Conservation (phyloP, 2,888 invertebrate genomes). For the Aphidoletes aphidimyza region DNA sequence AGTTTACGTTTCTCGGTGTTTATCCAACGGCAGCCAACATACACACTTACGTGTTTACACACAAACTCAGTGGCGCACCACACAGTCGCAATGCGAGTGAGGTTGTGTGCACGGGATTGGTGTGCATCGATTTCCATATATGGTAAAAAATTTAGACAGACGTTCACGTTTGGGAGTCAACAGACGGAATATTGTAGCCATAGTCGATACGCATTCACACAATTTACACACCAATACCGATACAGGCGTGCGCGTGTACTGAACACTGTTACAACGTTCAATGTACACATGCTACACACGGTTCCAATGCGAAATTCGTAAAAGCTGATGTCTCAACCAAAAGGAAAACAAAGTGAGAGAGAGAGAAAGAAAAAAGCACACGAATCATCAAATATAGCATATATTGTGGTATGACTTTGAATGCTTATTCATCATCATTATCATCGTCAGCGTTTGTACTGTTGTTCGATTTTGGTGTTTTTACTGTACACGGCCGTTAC, state of each 20-base stretch:
- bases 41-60: neutral
- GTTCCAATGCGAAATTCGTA: slow-evolving; percentile 11
- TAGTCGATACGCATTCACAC: neutral
- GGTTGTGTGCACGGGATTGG: slow-evolving; percentile 20
- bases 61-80: neutral
- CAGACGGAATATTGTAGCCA: slow-evolving; percentile 30
- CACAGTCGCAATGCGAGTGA: slow-evolving; percentile 7
- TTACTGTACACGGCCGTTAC: slow-evolving; percentile 51
- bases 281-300: too few species aligned
- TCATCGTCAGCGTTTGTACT: neutral
- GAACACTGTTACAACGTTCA: neutral
- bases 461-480: slow-evolving; percentile 44
- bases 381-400: slow-evolving; percentile 30
- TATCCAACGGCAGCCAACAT: too few species aligned
- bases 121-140: slow-evolving; percentile 48
- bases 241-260: neutral
- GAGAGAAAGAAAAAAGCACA: neutral
- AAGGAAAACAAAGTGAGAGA: neutral
- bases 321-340: slow-evolving; percentile 17
- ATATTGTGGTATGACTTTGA: too few species aligned
- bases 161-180: slow-evolving; percentile 43
- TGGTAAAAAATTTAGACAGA: slow-evolving; percentile 43
- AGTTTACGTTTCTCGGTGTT: neutral
- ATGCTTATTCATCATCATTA: slow-evolving; percentile 20
- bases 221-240: neutral